Base-by-base conservation (phyloP, 2,113 vertebrate species). In the Orcinus orca region DNA sequence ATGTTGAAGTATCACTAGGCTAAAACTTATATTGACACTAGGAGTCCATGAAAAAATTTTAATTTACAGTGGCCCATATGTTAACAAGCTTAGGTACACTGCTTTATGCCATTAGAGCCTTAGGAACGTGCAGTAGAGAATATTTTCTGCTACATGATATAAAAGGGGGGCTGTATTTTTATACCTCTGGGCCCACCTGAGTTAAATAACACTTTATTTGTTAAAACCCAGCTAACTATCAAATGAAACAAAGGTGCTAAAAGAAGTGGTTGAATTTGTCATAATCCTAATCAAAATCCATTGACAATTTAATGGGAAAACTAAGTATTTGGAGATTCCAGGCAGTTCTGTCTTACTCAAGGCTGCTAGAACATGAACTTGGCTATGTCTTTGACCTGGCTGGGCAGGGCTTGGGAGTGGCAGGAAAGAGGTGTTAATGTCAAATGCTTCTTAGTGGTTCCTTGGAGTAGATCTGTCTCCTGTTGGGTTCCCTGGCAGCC, bases 221-320 rank as follows among this genome's bases (percentile, higher is more conserved):
- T 80, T 36, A 31, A 73, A 90, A 67, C 63, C 4, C 10, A 63
- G 65, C 5, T 84, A 26, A 41, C 1, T 33, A 73, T 15, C 1
- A 23, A 84, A 73, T 44, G 36, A 93, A 84, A 83, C 36, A 73
- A 76, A 60, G 36, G 47, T 31, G 38, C 33, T 93, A 65, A 90
- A 77, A 50, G 10, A 47, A 18, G 15, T 33, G 13, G 11, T 23
- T 76, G 74, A 67, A 21, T 47, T n/a, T 73, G 12, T 18, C 10
- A 50, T 18, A 41, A 58, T 71, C 23, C 12, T 83, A 44, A 90
- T 50, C 60, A 76, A 63, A 55, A 23, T 63, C 17, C 6, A 0
- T n/a, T 60, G 5, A 36, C 11, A 31, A 1, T 50, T 31, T 93
- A 18, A 29, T 2, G 17, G 31, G n/a, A 71, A 13, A 36, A 60